Conservation (phyloP, 1,140 invertebrate species). For the Zaprionus ornatus region DNA sequence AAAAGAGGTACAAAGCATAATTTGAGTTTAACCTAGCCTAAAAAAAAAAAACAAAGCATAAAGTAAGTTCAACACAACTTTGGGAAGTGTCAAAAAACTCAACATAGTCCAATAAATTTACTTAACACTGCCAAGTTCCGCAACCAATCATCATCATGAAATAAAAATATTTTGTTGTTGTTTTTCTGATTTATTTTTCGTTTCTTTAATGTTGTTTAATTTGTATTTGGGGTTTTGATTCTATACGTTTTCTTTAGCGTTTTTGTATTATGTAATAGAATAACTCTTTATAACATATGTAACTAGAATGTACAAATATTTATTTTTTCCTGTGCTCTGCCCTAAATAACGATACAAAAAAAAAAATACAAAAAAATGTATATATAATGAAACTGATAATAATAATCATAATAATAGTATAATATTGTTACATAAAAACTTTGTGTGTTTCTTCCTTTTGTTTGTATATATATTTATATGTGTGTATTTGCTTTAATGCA, state of each 20-base stretch:
- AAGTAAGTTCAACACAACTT: neutral
- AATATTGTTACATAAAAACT: constrained; percentile 34
- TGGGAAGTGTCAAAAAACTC: no score
- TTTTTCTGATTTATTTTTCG: constrained; percentile 22
- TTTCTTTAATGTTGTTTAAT: constrained; percentile 41
- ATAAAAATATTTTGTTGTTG: constrained; percentile 27
- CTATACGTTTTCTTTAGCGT: constrained; percentile 24
- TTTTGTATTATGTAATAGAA: constrained; percentile 39
- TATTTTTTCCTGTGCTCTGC: constrained; percentile 46
- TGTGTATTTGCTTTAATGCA: constrained; percentile 31
- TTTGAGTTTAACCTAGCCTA: no score
- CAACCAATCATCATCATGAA: neutral
- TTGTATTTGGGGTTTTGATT: constrained; percentile 37
- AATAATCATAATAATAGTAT: constrained; percentile 24
- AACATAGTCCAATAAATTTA: no score
- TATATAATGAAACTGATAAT: constrained; percentile 13
- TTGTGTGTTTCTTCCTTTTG: constrained; percentile 1
- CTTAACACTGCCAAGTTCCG: no score
- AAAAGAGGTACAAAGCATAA: no score
- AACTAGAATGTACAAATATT: constrained; percentile 50
- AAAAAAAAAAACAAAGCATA: no score
- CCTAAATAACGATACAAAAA: constrained; percentile 40
- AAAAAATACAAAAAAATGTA: constrained; percentile 33
- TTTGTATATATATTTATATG: constrained; percentile 34
- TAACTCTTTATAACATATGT: constrained; percentile 46